Base-by-base conservation (phyloP, 1,140 invertebrate species). In the Habropoda laboriosa region DNA sequence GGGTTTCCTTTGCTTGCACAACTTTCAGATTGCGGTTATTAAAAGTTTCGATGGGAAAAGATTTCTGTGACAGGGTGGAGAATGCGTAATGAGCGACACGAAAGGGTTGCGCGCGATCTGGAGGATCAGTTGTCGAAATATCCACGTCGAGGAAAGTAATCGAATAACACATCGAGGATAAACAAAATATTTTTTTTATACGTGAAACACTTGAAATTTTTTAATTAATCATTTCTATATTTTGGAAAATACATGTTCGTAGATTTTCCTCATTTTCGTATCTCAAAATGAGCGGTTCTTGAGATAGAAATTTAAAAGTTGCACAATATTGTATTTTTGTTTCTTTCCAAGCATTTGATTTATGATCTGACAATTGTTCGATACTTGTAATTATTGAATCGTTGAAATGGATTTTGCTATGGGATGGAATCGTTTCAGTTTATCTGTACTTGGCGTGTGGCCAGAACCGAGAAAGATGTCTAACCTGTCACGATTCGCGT, bases 361-460 rank as follows among this genome's bases (percentile, higher is more conserved):
- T 6, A 10, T 35, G 13, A 60, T 38, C 12, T 42, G 40, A 12
- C 40, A 12, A 6, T 42, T 42, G 12, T 42, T 42, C 40, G 12
- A 42, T 42, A 5, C 24, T 55, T 55, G 8, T 30, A 24, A 40
- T 5, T 47, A 7, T 0, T 8, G 8, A 24, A 12, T 53, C 13
- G 10, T 21, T 5, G 18, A 40, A 30, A 78, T 83, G 82, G 40
- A 81, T 0, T 77, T 66, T 10, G 79, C 45, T 0, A 73, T 83
- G 45, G 82, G 73, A 1, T 83, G 73, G 73, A 81, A 51, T 18
- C 73, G 63, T 7, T 72, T 60, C 2, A 72, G 78, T n/a, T n/a
- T 83, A 42, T 30, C 35, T 35, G 7, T 81, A 4, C 13, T 83
- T 0, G 79, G 79, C 7, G 73, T 81, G 0, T 83, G 79, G 73